A percentile compares a stretch with the other conserved stretches of the same genome.
Conservation (phyloP, 2,888 invertebrate genomes). For the Ectropis crepuscularia region DNA sequence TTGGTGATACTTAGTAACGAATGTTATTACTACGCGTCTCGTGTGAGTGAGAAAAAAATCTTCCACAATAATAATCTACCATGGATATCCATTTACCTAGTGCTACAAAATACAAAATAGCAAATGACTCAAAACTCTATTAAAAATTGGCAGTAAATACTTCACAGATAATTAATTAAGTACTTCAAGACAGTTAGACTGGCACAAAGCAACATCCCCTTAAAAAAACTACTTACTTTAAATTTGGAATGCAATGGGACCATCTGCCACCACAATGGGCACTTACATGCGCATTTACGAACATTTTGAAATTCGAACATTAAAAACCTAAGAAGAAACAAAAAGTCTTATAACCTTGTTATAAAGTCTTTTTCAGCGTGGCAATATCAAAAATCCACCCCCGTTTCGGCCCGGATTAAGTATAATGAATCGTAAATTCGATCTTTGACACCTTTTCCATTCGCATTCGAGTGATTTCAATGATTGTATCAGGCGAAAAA, state of each 20-base stretch:
- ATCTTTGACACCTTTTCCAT: constrained; percentile 85
- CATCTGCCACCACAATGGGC: constrained; percentile 82
- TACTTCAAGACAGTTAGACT: constrained; percentile 24
- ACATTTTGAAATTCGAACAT: constrained; percentile 73
- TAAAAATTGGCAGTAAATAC: no score
- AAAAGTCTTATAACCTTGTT: constrained; percentile 7
- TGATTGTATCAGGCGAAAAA: constrained; percentile 57
- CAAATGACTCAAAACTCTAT: no score
- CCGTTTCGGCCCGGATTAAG: constrained; percentile 79
- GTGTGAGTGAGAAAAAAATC: no score
- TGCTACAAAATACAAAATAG: no score
- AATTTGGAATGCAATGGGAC: constrained; percentile 63
- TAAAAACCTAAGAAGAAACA: constrained; percentile 15
- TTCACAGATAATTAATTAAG: not conserved
- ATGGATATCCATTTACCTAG: no score
- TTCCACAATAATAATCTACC: no score
- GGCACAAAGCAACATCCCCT: constrained; percentile 37
- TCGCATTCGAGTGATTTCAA: constrained; percentile 78
- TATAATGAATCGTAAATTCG: constrained; percentile 85
- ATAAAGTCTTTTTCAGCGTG: constrained; percentile 45
- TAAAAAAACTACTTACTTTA: constrained; percentile 53
- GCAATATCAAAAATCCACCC: constrained; percentile 51
- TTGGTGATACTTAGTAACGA: no score
- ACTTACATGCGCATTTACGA: constrained; percentile 76
- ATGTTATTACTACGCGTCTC: no score